Evolutionary conservation across 2,888 invertebrate genomes (phyloP).

Genomic region (Slavum lentiscoides): DNA sequence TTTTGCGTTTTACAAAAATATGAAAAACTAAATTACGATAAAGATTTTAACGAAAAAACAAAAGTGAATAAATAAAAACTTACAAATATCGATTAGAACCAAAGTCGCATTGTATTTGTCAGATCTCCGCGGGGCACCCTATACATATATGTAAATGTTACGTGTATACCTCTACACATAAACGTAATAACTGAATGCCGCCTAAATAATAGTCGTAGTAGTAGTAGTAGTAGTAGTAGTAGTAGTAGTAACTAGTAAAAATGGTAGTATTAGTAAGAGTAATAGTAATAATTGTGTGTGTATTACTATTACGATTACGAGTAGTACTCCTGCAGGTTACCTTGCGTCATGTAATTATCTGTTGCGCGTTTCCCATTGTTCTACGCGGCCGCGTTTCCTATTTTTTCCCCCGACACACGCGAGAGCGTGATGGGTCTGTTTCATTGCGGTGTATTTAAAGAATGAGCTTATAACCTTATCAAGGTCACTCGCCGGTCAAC

Average conservation of each 20-base stretch:
- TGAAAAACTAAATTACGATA: not conserved
- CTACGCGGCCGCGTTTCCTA: conserved; percentile 14
- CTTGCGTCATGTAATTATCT: conserved; percentile 47
- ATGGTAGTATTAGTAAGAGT: not conserved
- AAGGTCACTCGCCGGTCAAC: conserved; percentile 15
- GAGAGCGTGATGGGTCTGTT: not conserved
- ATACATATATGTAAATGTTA: too few relatives aligned
- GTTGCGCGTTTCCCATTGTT: conserved; percentile 40
- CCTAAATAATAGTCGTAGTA: not conserved
- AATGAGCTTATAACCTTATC: conserved; percentile 21
- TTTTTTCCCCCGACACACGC: not conserved
- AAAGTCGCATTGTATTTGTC: not conserved
- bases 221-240: not conserved
- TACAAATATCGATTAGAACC: not conserved
- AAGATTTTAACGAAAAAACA: too few relatives aligned
- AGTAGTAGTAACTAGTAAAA: conserved; percentile 5
- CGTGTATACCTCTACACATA: too few relatives aligned
- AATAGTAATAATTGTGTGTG: conserved; percentile 2
- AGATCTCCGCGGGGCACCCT: too few relatives aligned
- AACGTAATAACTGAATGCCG: not conserved
- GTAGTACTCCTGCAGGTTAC: conserved; percentile 30
- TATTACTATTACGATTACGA: not conserved
- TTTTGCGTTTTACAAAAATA: not conserved
- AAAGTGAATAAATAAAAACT: too few relatives aligned
- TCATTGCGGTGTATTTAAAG: not conserved